Percentiles rank a stretch among this genome's conserved stretches.
phyloP scores from a whole-genome alignment of 2,888 invertebrate genomes.

The Drosophila recens region DNA sequence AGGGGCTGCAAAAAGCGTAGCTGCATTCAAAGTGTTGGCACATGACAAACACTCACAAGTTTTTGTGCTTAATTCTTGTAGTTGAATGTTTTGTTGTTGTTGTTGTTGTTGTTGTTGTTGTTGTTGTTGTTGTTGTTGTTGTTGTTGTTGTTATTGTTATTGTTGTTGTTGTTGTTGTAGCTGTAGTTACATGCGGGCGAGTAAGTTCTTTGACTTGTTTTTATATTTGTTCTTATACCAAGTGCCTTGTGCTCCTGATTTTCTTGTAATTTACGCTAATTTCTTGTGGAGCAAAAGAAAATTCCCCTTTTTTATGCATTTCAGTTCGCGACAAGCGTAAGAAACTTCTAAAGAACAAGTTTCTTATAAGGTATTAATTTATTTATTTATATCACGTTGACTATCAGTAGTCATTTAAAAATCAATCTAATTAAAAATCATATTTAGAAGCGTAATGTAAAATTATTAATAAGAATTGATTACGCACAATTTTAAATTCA shows the following conservation, averaged over 20 bases:
- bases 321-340: not conserved
- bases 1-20: slow-evolving; percentile 59
- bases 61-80: slow-evolving; percentile 47
- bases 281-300: slow-evolving; percentile 35
- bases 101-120: slow-evolving; percentile 17
- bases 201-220: slow-evolving; percentile 26
- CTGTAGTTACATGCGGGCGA: slow-evolving; percentile 48
- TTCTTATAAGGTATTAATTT: not conserved
- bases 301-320: slow-evolving; percentile 3
- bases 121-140: slow-evolving; percentile 24
- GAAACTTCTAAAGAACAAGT: not conserved
- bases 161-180: slow-evolving; percentile 17
- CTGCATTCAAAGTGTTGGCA: slow-evolving; percentile 72
- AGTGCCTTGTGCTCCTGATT: slow-evolving; percentile 40
- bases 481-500: too few species aligned
- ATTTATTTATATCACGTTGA: too few species aligned
- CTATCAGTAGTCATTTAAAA: too few species aligned
- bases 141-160: slow-evolving; percentile 4
- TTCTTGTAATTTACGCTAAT: slow-evolving; percentile 69
- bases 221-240: slow-evolving; percentile 10
- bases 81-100: slow-evolving; percentile 1
- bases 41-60: slow-evolving; percentile 79
- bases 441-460: not conserved
- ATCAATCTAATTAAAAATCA: too few species aligned
- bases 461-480: not conserved